Evolutionary conservation across 2,113 vertebrate species (phyloP), one percentile per base, ranked within the genome.

Genomic region (Anhinga rufa): DNA sequence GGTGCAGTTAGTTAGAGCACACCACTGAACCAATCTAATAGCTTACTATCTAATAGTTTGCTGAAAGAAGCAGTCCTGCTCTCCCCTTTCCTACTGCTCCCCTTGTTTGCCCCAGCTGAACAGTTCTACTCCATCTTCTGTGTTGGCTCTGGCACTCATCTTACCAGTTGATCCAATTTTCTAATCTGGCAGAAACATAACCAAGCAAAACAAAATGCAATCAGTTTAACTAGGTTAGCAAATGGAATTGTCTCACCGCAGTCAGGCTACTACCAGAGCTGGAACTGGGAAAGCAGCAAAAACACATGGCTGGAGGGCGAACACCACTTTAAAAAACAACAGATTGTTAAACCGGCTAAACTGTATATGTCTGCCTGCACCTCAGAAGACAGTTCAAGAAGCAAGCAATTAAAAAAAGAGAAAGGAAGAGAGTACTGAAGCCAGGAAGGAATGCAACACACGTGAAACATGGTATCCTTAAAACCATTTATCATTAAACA

Each of bases 391-490:
- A 86, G 86, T 11, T 69, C 19, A 81, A 87, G 49, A 51, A 83
- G 40, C 4, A 60, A 91, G 21, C 10, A 68, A 72, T n/a, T 70
- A 51, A 77, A 71, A 68, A 71, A 28, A 80, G 10, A 79, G 49
- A 90, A 78, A 72, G n/a, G 10, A 88, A 82, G 12, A 32, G 49
- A 70, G 20, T 31, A 48, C 17, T 49, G 25, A 71, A 87, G 60
- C 25, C 71, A 84, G 48, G 64, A 87, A 78, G 55, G 10, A 8
- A 62, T 42, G 18, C 3, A 81, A 64, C 7, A 60, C 17, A 66
- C 0, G 0, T 22, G 48, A 94, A 72, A 81, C 14, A 40, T 0
- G 0, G 28, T 57, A 66, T 32, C 22, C 71, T 74, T 54, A 57
- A 64, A 92, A 61, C 11, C n/a, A 34, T 9, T 51, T 60, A 19